Conservation (phyloP, 1,140 invertebrate genomes). For the Psilanteris sp. region DNA sequence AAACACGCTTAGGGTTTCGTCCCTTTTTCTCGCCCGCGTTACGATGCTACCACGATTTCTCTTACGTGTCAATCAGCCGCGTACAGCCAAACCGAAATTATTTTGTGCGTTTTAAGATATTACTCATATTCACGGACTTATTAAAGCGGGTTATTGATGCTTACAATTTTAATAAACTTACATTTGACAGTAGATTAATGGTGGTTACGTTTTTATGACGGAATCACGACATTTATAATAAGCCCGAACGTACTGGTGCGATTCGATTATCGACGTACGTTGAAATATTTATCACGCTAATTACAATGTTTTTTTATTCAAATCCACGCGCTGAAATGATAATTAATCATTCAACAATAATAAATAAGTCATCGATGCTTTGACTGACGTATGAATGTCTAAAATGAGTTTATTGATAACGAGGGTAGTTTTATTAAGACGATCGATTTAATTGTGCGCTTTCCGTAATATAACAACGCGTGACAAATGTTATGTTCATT, state of each 20-base stretch:
- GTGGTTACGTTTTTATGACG: too few species aligned
- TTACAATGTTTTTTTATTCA: too few species aligned
- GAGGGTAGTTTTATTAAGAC: slow-evolving; percentile 9
- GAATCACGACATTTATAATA: too few species aligned
- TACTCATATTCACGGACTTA: slow-evolving; percentile 14
- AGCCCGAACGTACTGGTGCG: too few species aligned
- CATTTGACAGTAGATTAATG: slow-evolving; percentile 3
- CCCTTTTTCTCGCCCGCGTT: slow-evolving; percentile 19
- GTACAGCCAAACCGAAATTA: slow-evolving; percentile 13
- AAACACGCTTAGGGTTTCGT: slow-evolving; percentile 47
- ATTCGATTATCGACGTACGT: too few species aligned
- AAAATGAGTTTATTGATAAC: neutral
- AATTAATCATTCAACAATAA: too few species aligned
- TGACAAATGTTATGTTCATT: neutral
- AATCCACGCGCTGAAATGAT: too few species aligned
- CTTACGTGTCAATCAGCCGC: slow-evolving; percentile 46
- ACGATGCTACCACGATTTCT: slow-evolving; percentile 20
- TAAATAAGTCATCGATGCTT: too few species aligned
- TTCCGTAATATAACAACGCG: slow-evolving; percentile 3
- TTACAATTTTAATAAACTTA: neutral
- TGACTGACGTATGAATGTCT: too few species aligned
- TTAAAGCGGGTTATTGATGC: slow-evolving; percentile 30
- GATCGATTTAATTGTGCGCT: slow-evolving; percentile 8
- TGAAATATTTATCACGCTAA: too few species aligned
- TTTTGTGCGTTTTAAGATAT: slow-evolving; percentile 31